Percentiles rank a stretch among this genome's conserved stretches.
phyloP scores from a whole-genome alignment of 2,113 vertebrate genomes.

The Riparia riparia region DNA sequence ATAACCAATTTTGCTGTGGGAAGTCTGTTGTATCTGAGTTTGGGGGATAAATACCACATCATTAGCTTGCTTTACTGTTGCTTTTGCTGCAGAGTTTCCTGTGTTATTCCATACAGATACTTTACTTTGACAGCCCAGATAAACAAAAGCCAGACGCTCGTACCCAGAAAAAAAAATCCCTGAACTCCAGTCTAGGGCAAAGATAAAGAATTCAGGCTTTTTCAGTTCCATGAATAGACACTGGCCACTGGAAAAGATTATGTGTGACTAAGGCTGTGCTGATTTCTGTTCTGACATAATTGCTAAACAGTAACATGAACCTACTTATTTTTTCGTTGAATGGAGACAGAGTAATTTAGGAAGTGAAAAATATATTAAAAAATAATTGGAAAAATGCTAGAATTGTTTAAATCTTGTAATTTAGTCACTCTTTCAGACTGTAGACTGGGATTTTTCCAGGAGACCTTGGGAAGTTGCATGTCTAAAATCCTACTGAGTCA shows the following conservation, averaged over 20 bases:
- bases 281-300: constrained; percentile 10
- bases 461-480: background rate
- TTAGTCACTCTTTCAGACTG: background rate
- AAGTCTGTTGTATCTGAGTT: constrained; percentile 35
- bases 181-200: constrained; percentile 75
- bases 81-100: constrained; percentile 69
- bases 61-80: constrained; percentile 52
- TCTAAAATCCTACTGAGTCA: background rate
- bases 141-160: constrained; percentile 75
- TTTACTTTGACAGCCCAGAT: constrained; percentile 77
- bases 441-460: background rate
- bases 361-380: background rate
- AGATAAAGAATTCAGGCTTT: constrained; percentile 74
- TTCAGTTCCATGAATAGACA: constrained; percentile 65
- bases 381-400: background rate
- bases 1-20: constrained; percentile 26
- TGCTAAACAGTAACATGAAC: background rate
- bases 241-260: constrained; percentile 62
- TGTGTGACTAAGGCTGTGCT: constrained; percentile 42
- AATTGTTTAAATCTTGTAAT: background rate
- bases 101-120: constrained; percentile 73
- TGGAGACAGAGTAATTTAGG: background rate
- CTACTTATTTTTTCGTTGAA: background rate
- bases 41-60: constrained; percentile 25
- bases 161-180: constrained; percentile 72